Evolutionary conservation across 2,888 invertebrate species (phyloP).

Genomic region (Pammene aurita): DNA sequence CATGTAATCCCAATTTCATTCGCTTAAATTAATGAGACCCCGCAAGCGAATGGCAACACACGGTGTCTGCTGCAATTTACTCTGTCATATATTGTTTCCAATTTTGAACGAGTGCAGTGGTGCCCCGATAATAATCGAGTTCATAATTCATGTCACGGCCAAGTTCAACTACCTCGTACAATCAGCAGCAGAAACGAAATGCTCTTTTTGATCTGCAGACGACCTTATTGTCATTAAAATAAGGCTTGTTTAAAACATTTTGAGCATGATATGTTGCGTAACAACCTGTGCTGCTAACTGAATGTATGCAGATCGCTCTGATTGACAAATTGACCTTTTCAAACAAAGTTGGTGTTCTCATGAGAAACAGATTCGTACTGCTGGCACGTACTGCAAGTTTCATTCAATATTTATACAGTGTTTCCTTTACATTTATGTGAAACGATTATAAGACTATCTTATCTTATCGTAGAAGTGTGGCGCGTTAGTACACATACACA

Average conservation of each 20-base stretch:
- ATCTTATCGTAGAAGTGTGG: constrained; percentile 61
- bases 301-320: constrained; percentile 50
- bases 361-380: constrained; percentile 11
- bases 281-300: constrained; percentile 6
- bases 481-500: constrained; percentile 43
- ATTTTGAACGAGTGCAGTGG: constrained; percentile 24
- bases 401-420: constrained; percentile 41
- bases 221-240: background rate
- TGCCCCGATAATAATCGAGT: constrained; percentile 67
- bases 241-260: background rate
- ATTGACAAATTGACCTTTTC: constrained; percentile 60
- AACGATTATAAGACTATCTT: constrained; percentile 47
- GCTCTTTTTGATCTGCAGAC: background rate
- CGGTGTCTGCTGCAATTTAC: constrained; percentile 32
- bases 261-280: background rate
- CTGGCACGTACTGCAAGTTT: constrained; percentile 33
- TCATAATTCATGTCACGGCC: constrained; percentile 62
- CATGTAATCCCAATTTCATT: constrained; percentile 17
- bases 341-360: constrained; percentile 16
- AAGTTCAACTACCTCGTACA: constrained; percentile 64
- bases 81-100: constrained; percentile 35
- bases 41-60: constrained; percentile 9
- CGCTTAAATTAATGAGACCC: constrained; percentile 8
- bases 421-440: constrained; percentile 56
- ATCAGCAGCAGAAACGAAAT: constrained; percentile 5